A percentile compares a stretch with the other conserved stretches of the same genome.
Evolutionary conservation across 2,113 vertebrate species (phyloP).

Genomic region (Indicator maculatus): DNA sequence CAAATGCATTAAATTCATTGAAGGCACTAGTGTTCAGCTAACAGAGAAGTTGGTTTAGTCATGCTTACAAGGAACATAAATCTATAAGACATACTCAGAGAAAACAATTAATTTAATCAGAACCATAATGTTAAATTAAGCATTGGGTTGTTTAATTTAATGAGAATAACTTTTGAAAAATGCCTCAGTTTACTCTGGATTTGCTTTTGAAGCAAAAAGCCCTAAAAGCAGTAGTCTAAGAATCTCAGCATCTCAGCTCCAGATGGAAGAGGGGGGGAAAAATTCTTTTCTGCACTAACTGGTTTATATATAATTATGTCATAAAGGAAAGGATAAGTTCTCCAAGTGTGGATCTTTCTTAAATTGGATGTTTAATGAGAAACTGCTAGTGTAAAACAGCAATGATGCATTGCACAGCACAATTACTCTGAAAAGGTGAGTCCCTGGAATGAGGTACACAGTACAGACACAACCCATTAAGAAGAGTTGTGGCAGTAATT

Average conservation of each 20-base stretch:
- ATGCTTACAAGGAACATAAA: slow-evolving; percentile 1
- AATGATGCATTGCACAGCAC: neutral
- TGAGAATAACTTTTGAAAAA: neutral
- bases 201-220: neutral
- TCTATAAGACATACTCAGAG: neutral
- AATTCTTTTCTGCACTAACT: neutral
- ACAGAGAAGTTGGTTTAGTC: neutral
- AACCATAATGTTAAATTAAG: neutral
- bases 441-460: neutral
- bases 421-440: neutral
- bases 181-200: neutral
- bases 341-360: neutral
- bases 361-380: slow-evolving; percentile 7
- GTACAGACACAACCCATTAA: neutral
- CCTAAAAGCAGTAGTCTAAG: neutral
- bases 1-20: neutral
- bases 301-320: neutral
- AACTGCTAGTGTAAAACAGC: slow-evolving; percentile 25
- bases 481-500: slow-evolving; percentile 39
- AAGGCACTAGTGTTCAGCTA: neutral
- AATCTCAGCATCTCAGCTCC: neutral
- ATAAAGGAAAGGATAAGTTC: slow-evolving; percentile 5
- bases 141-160: neutral
- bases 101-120: neutral
- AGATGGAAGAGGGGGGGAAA: neutral